Evolutionary conservation across 2,113 vertebrate genomes (phyloP), one percentile per base, ranked within the genome.

Genomic region (Lichenostomus cassidix): DNA sequence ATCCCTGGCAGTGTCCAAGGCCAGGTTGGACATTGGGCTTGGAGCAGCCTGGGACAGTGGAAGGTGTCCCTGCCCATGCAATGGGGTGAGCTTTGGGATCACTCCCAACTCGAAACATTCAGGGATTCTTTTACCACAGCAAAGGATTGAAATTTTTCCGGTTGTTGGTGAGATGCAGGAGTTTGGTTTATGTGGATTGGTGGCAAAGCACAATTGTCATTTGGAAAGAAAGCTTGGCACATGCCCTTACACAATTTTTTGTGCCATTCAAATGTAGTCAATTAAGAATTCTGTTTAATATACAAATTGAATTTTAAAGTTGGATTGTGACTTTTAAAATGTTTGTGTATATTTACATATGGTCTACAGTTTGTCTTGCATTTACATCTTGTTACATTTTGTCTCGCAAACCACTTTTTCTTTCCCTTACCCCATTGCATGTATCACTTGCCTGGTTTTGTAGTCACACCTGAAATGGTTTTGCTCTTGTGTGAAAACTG

Each of bases 291-390:
- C 33, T 39, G 2, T 73, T 56, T 42, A 35, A 25, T 46, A 13
- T 5, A 74, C 29, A 65, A 73, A 53, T 42, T 18, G 7, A 27
- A 52, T 69, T 52, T 77, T 44, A 4, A 11, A 42, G 5, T 49
- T 68, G 25, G 13, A 22, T 31, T 33, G 21, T 59, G 31, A 21
- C 31, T 76, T 59, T 55, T n/a, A 16, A 53, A 83, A 37, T 20
- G 4, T 22, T 5, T 4, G 2, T 59, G 10, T 44, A 1, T 59
- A 24, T 24, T 13, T 39, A 4, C 12, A 6, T n/a, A 5, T 27
- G 8, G 8, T n/a, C 27, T 88, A 10, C 31, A 22, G 15, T 49
- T 44, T 37, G 37, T 37, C 37, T 37, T 37, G 37, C 37, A 37
- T 37, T 37, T 37, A 37, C 37, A 37, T 37, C 37, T 37, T 37